Conservation (phyloP, 2,888 invertebrate species). For the Eupsilia transversa region DNA sequence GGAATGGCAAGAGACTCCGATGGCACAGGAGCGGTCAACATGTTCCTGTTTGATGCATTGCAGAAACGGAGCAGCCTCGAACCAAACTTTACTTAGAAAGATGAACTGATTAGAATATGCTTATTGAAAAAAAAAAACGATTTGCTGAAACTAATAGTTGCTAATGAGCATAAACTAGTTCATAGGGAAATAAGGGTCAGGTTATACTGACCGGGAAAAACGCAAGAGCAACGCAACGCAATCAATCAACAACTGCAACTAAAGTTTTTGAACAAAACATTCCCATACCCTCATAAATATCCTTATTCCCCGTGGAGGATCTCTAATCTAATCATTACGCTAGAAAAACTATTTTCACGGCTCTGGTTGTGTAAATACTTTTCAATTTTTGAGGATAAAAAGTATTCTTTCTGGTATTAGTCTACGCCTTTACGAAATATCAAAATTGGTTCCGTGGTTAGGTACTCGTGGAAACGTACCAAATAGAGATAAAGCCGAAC, state of each 20-base stretch:
- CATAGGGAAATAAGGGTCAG: constrained; percentile 16
- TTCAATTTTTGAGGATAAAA: background rate
- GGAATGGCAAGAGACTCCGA: no score
- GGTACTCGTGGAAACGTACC: no score
- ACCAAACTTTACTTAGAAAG: background rate
- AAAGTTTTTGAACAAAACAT: constrained; percentile 24
- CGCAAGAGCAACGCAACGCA: background rate
- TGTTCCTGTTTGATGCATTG: background rate
- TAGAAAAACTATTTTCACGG: background rate
- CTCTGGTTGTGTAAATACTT: background rate
- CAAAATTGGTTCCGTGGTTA: background rate
- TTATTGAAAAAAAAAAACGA: background rate
- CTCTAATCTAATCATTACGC: background rate
- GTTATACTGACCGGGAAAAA: constrained; percentile 17
- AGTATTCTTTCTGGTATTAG: background rate
- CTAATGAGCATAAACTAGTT: constrained; percentile 25
- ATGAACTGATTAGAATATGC: background rate
- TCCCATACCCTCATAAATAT: constrained; percentile 18
- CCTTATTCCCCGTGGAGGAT: background rate
- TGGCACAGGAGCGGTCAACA: background rate
- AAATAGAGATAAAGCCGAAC: background rate
- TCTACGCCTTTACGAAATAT: background rate
- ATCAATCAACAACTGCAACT: constrained; percentile 30
- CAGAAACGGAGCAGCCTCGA: background rate
- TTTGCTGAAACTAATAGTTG: constrained; percentile 12